A percentile compares a stretch with the other conserved stretches of the same genome.
phyloP scores from a whole-genome alignment of 2,888 invertebrate genomes.

The Pandemis corylana region DNA sequence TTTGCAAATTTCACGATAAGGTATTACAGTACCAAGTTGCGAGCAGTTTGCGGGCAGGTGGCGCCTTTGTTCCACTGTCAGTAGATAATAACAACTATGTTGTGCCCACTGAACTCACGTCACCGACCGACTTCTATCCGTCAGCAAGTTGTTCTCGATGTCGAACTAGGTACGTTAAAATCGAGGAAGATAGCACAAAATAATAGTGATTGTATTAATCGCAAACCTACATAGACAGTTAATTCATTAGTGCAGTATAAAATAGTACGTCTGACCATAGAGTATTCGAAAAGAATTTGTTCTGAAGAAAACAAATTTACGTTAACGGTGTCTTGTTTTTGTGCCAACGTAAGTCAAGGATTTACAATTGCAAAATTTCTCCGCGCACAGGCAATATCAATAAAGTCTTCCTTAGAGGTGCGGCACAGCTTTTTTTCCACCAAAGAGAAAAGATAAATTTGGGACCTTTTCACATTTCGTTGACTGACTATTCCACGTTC shows the following conservation, averaged over 20 bases:
- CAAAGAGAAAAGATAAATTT: slow-evolving; percentile 46
- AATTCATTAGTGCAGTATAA: too few relatives aligned
- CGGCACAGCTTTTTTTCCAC: slow-evolving; percentile 42
- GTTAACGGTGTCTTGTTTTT: slow-evolving; percentile 7
- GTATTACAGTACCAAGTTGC: slow-evolving; percentile 66
- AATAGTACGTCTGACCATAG: too few relatives aligned
- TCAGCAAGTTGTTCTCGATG: slow-evolving; percentile 18
- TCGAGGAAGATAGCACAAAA: neutral
- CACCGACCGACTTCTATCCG: slow-evolving; percentile 55
- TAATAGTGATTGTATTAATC: too few relatives aligned
- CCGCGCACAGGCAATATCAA: slow-evolving; percentile 46
- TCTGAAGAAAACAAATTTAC: neutral
- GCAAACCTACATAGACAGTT: too few relatives aligned
- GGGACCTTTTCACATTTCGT: slow-evolving; percentile 54
- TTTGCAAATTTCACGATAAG: slow-evolving; percentile 56
- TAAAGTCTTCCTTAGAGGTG: slow-evolving; percentile 47
- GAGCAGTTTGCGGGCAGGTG: slow-evolving; percentile 64
- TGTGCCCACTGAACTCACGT: slow-evolving; percentile 51
- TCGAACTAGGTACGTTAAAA: neutral
- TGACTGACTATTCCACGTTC: slow-evolving; percentile 51
- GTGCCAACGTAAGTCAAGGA: slow-evolving; percentile 8
- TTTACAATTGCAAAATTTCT: slow-evolving; percentile 29
- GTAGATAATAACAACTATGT: slow-evolving; percentile 69
- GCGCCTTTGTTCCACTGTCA: slow-evolving; percentile 63
- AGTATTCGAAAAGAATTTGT: neutral